These are phyloP conservation scores for Penaeus japonicus DNA, from an alignment of 1,140 invertebrate species.

Conservation along the genomic window DNA sequence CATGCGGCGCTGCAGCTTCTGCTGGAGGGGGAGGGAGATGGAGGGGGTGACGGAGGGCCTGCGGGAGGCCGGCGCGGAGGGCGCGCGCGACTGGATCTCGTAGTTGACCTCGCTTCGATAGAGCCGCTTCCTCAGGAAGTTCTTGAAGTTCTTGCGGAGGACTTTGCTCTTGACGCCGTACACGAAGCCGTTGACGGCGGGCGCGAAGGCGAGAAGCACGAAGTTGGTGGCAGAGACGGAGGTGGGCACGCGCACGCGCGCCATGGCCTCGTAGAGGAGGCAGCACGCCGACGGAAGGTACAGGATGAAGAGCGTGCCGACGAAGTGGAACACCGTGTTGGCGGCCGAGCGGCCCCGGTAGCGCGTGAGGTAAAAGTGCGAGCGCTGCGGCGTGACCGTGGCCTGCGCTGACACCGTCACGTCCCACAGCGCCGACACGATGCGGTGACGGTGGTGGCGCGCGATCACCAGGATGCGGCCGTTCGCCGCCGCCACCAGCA, in stretches of 20 bases:
- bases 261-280: slow-evolving; percentile 72
- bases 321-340: slow-evolving; percentile 75
- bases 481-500: slow-evolving; percentile 77
- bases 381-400: slow-evolving; percentile 81
- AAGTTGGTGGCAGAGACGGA: slow-evolving; percentile 72
- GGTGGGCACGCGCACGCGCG: slow-evolving; percentile 61
- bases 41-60: slow-evolving; percentile 74
- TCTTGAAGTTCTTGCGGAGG: slow-evolving; percentile 74
- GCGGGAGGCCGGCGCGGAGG: slow-evolving; percentile 77
- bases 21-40: slow-evolving; percentile 46
- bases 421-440: slow-evolving; percentile 84
- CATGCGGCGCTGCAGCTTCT: slow-evolving; percentile 53
- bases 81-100: slow-evolving; percentile 72
- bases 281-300: slow-evolving; percentile 78
- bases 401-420: slow-evolving; percentile 83
- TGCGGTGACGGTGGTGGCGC: slow-evolving; percentile 80
- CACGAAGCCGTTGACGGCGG: slow-evolving; percentile 77
- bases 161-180: slow-evolving; percentile 80
- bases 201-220: slow-evolving; percentile 73
- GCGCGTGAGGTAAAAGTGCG: slow-evolving; percentile 72
- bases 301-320: slow-evolving; percentile 75
- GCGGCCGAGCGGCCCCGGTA: slow-evolving; percentile 74
- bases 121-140: slow-evolving; percentile 80
- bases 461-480: slow-evolving; percentile 76
- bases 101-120: slow-evolving; percentile 80